Conservation (phyloP, 2,888 invertebrate species). For the Drosophila demipolita region DNA sequence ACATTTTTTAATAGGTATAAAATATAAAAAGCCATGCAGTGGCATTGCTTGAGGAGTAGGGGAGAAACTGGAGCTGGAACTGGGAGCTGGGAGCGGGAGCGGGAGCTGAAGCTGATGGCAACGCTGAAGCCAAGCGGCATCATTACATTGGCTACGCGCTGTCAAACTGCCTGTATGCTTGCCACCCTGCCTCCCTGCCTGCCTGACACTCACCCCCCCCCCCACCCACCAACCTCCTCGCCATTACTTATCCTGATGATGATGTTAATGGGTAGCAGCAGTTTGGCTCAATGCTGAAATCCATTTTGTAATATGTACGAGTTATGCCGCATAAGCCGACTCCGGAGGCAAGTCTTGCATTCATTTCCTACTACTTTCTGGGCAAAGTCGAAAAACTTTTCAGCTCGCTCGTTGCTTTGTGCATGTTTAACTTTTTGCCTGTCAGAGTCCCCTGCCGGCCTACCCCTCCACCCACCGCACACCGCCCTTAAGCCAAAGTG, state of each 20-base stretch:
- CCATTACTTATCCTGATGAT: slow-evolving; percentile 4
- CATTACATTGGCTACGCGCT: slow-evolving; percentile 75
- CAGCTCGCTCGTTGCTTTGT: slow-evolving; percentile 65
- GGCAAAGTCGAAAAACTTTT: slow-evolving; percentile 65
- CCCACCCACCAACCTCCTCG: too few relatives aligned
- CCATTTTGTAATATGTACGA: slow-evolving; percentile 70
- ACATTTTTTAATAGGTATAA: neutral
- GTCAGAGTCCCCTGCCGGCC: slow-evolving; percentile 28
- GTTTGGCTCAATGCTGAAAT: slow-evolving; percentile 30
- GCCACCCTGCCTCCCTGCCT: too few relatives aligned
- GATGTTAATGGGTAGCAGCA: slow-evolving; percentile 8
- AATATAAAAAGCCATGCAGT: slow-evolving; percentile 6
- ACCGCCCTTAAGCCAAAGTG: slow-evolving; percentile 5
- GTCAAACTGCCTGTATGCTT: slow-evolving; percentile 49
- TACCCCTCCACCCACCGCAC: neutral
- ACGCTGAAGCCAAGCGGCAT: slow-evolving; percentile 54
- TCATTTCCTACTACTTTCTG: slow-evolving; percentile 65
- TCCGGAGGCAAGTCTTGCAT: slow-evolving; percentile 26
- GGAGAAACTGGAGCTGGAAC: too few relatives aligned
- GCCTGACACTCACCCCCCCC: neutral
- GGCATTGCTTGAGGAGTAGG: neutral
- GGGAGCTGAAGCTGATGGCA: neutral
- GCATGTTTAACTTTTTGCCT: slow-evolving; percentile 73
- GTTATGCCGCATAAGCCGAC: slow-evolving; percentile 70
- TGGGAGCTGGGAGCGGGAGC: neutral